Evolutionary conservation across 2,113 vertebrate genomes (phyloP).

Genomic region (Anolis sagrei): DNA sequence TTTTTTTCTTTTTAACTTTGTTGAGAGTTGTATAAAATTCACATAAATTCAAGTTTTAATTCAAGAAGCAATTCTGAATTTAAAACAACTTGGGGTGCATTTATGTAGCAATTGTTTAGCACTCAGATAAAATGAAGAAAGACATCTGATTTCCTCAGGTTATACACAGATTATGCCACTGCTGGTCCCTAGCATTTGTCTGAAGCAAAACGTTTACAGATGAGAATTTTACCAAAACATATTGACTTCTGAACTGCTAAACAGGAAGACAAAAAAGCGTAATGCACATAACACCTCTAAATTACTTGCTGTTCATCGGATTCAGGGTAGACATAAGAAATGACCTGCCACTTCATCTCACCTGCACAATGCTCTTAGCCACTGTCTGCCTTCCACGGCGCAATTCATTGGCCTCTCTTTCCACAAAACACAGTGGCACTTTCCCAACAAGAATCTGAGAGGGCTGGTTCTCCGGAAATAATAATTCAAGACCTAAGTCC

Average conservation of each 20-base stretch:
- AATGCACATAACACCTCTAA: neutral
- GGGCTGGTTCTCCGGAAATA: conserved; percentile 77
- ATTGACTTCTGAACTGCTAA: neutral
- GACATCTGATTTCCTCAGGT: neutral
- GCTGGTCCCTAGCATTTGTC: no score
- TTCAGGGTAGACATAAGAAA: conserved; percentile 19
- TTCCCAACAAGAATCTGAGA: conserved; percentile 82
- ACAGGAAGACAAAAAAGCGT: neutral
- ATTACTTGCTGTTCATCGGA: neutral
- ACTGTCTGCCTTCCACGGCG: conserved; percentile 86
- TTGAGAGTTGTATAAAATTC: neutral
- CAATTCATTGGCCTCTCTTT: conserved; percentile 91
- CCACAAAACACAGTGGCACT: conserved; percentile 91
- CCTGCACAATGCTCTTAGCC: conserved; percentile 89
- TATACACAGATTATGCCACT: neutral
- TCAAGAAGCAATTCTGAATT: neutral
- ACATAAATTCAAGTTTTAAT: neutral
- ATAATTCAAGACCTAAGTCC: conserved; percentile 86
- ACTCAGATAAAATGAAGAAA: neutral
- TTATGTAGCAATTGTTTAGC: neutral
- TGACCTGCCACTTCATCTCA: conserved; percentile 60
- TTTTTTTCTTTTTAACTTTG: neutral
- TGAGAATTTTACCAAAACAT: no score
- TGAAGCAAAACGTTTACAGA: no score
- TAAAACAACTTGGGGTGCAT: neutral